Evolutionary conservation across 2,113 vertebrate species (phyloP).

Genomic region (Gambusia holbrooki): DNA sequence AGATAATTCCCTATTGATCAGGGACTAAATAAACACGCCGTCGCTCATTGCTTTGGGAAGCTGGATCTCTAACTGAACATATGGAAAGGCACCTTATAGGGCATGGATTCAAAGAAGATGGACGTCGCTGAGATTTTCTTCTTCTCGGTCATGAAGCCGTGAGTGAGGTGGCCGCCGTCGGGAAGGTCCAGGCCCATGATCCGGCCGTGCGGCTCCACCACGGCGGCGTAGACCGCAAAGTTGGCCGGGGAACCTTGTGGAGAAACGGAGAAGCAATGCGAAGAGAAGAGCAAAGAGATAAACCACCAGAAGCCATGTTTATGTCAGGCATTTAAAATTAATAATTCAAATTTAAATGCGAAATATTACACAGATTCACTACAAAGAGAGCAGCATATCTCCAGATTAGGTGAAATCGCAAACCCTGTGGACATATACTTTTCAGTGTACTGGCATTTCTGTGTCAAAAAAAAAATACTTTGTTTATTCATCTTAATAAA

Average conservation of each 20-base stretch:
- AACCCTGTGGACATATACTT: too few relatives aligned
- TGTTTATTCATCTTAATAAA: background rate
- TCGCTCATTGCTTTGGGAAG: background rate
- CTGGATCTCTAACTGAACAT: background rate
- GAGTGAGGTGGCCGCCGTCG: slow-evolving; percentile 94
- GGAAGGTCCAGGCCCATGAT: slow-evolving; percentile 99
- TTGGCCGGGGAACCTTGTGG: slow-evolving; percentile 91
- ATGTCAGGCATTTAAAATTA: too few relatives aligned
- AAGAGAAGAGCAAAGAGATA: background rate
- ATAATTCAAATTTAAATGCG: too few relatives aligned
- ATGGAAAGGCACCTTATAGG: slow-evolving; percentile 88
- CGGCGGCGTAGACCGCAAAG: slow-evolving; percentile 92
- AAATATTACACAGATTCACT: too few relatives aligned
- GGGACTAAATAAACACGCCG: background rate
- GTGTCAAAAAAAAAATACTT: too few relatives aligned
- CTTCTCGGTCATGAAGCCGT: slow-evolving; percentile 98
- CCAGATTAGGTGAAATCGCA: background rate
- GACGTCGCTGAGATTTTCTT: slow-evolving; percentile 97
- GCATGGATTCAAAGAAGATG: slow-evolving; percentile 98
- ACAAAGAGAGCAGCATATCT: background rate
- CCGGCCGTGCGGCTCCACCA: slow-evolving; percentile 94
- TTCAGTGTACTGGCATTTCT: too few relatives aligned
- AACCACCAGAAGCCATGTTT: background rate
- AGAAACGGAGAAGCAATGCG: background rate
- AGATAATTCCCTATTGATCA: background rate